A percentile compares a stretch with the other conserved stretches of the same genome.
Evolutionary conservation across 2,888 invertebrate species (phyloP).

Genomic region (Anaspis maculata): DNA sequence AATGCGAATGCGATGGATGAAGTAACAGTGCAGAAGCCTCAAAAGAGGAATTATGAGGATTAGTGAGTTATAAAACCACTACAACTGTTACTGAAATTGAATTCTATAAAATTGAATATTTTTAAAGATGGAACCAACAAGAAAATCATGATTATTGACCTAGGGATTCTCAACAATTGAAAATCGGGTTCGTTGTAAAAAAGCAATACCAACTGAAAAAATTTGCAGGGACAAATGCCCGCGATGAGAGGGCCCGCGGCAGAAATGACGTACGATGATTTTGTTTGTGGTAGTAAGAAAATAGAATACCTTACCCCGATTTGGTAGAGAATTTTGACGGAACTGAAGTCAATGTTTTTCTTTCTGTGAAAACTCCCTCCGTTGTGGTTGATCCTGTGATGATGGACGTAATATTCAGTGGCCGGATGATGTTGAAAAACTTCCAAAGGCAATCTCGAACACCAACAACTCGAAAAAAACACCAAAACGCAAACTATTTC

Average conservation of each 20-base stretch:
- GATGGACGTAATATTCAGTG: conserved; percentile 31
- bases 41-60: too few relatives aligned
- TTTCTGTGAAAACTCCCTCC: conserved; percentile 48
- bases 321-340: conserved; percentile 62
- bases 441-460: conserved; percentile 45
- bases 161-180: too few relatives aligned
- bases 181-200: too few relatives aligned
- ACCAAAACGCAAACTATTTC: conserved; percentile 25
- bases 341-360: conserved; percentile 44
- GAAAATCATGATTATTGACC: too few relatives aligned
- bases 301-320: conserved; percentile 54
- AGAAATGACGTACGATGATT: too few relatives aligned
- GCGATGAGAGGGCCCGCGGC: too few relatives aligned
- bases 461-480: conserved; percentile 20
- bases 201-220: too few relatives aligned
- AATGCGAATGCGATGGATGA: too few relatives aligned
- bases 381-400: conserved; percentile 47
- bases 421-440: conserved; percentile 43
- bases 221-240: too few relatives aligned
- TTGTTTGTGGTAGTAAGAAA: background rate
- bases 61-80: too few relatives aligned
- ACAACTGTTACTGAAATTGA: too few relatives aligned
- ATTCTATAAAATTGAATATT: background rate
- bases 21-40: too few relatives aligned
- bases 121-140: background rate